A percentile compares a stretch with the other conserved stretches of the same genome.
These are phyloP conservation scores for Hystrix cristata DNA, from an alignment of 2,113 vertebrate species.

Conservation along the genomic window DNA sequence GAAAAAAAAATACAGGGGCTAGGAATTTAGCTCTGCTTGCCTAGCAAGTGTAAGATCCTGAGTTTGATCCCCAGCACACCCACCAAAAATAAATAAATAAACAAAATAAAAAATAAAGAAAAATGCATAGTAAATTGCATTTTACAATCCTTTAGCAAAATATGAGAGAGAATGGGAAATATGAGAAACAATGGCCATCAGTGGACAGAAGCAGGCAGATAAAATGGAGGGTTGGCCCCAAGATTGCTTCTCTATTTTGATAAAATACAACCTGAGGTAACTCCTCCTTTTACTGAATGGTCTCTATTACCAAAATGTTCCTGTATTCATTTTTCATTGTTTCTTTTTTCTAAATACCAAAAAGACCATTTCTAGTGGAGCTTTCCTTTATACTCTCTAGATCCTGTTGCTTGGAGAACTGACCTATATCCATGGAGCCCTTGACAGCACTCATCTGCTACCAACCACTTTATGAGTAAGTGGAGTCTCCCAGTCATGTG, in stretches of 20 bases:
- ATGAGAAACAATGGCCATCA: background rate
- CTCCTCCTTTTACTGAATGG: background rate
- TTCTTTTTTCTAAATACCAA: background rate
- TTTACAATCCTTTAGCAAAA: slow-evolving; percentile 44
- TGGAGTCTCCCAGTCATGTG: background rate
- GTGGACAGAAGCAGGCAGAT: background rate
- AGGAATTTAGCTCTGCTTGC: too few relatives aligned
- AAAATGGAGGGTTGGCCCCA: background rate
- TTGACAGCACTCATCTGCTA: background rate
- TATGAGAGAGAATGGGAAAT: background rate
- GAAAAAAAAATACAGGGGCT: too few relatives aligned
- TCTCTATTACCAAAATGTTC: background rate
- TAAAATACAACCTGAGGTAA: slow-evolving; percentile 6
- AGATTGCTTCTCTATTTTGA: background rate
- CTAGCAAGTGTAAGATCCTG: too few relatives aligned
- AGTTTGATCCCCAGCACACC: too few relatives aligned
- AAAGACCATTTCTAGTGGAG: slow-evolving; percentile 6
- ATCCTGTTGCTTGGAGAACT: background rate
- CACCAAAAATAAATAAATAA: too few relatives aligned
- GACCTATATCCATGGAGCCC: background rate
- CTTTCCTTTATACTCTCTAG: background rate
- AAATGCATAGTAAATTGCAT: background rate
- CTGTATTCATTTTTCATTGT: background rate
- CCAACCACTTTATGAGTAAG: background rate
- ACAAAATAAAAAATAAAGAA: background rate